Evolutionary conservation across 2,113 vertebrate species (phyloP).

Genomic region (Riparia riparia): DNA sequence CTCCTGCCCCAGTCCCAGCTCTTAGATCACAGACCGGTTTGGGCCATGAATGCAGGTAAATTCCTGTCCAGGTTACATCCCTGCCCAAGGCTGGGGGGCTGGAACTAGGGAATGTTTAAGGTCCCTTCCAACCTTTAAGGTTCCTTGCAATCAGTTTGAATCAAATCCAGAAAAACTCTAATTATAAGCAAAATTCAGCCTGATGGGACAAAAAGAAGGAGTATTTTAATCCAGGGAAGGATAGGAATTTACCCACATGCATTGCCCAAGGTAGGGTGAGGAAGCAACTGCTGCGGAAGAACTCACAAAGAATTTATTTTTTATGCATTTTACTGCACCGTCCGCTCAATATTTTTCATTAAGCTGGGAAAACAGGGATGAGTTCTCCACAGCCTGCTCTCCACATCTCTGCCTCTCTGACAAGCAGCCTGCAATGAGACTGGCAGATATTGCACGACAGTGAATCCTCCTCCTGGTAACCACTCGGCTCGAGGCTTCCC

Average conservation of each 20-base stretch:
- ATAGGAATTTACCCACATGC: not conserved
- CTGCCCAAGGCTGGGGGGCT: no score
- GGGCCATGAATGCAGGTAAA: no score
- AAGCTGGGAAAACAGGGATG: not conserved
- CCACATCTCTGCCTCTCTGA: not conserved
- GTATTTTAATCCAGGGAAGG: not conserved
- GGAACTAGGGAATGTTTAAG: no score
- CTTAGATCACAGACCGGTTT: not conserved
- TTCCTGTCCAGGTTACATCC: no score
- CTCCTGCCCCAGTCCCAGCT: not conserved
- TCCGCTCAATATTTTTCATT: not conserved
- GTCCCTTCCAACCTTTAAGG: not conserved
- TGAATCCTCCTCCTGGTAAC: not conserved
- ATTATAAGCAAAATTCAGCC: not conserved
- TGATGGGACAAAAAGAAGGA: not conserved
- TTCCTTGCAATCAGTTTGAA: not conserved
- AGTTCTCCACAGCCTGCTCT: not conserved
- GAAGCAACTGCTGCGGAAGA: not conserved
- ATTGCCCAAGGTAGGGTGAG: not conserved
- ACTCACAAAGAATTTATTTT: not conserved
- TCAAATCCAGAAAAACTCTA: not conserved
- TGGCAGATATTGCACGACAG: accelerated
- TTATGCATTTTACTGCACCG: not conserved
- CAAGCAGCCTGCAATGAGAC: not conserved
- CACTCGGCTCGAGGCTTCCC: not conserved